Conservation (phyloP, 2,113 vertebrate species). For the Solenodon paradoxus region DNA sequence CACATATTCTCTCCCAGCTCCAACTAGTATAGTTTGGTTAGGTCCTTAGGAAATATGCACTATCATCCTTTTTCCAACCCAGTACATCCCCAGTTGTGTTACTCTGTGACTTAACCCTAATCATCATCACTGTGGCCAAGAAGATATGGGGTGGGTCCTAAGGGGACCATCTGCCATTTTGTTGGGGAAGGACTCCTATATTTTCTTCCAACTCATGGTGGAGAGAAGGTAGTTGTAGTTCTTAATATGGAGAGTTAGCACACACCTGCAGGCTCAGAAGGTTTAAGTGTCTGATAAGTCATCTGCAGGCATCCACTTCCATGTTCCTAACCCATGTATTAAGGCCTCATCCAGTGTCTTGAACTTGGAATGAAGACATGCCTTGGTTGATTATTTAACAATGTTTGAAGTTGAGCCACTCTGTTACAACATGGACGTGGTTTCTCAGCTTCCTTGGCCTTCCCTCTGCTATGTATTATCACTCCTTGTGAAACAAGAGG, state of each 20-base stretch:
- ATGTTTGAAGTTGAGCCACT: background rate
- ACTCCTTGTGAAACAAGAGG: background rate
- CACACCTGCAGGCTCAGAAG: background rate
- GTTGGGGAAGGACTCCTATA: background rate
- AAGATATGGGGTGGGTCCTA: background rate
- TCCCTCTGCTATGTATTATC: background rate
- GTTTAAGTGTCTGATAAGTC: background rate
- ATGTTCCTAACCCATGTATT: background rate
- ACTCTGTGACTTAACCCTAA: background rate
- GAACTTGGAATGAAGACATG: background rate
- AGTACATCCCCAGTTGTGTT: background rate
- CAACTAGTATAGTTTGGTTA: background rate
- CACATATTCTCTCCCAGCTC: background rate
- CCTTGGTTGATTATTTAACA: background rate
- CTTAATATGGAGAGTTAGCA: background rate
- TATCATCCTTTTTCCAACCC: background rate
- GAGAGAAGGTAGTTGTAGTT: background rate
- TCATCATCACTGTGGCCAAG: background rate
- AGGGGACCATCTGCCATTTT: background rate
- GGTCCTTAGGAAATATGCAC: background rate
- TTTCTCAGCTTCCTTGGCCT: background rate
- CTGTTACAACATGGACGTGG: background rate
- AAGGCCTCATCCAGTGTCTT: background rate
- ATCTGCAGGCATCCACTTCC: background rate
- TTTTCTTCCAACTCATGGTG: background rate